Conservation (phyloP, 2,113 vertebrate species). For the Centropus bengalensis region DNA sequence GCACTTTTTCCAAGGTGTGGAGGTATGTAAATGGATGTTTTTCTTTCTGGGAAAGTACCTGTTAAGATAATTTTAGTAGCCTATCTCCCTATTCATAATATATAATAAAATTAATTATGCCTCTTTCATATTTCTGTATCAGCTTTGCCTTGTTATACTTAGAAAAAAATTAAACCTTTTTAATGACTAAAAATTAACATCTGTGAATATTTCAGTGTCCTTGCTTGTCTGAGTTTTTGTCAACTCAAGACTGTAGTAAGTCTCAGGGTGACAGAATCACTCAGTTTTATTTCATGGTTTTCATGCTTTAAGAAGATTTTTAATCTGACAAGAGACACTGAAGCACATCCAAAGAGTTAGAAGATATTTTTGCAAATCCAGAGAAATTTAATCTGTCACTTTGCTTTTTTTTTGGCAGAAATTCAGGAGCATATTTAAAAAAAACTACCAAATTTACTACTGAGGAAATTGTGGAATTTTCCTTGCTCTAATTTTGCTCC, state of each 20-base stretch:
- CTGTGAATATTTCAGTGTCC: neutral
- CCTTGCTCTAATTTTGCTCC: neutral
- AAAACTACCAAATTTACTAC: neutral
- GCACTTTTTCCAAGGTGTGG: rapidly evolving
- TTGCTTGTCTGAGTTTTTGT: slow-evolving; percentile 23
- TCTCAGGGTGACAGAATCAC: slow-evolving; percentile 18
- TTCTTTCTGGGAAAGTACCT: neutral
- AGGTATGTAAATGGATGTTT: neutral
- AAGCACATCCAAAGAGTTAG: slow-evolving; percentile 4
- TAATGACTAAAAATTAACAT: neutral
- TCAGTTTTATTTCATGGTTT: slow-evolving; percentile 33
- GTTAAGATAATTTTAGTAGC: neutral
- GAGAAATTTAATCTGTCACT: slow-evolving; percentile 13
- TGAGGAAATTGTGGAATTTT: neutral
- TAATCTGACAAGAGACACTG: slow-evolving; percentile 39
- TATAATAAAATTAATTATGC: neutral
- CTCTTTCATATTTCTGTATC: neutral
- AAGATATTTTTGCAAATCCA: slow-evolving; percentile 24
- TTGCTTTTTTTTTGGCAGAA: slow-evolving; percentile 5
- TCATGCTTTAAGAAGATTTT: slow-evolving; percentile 28
- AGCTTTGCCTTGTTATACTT: neutral
- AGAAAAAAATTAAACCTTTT: neutral
- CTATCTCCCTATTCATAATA: neutral
- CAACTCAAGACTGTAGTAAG: neutral
- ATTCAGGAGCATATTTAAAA: neutral